Evolutionary conservation across 2,888 invertebrate genomes (phyloP).

Genomic region (Zele albiditarsus): DNA sequence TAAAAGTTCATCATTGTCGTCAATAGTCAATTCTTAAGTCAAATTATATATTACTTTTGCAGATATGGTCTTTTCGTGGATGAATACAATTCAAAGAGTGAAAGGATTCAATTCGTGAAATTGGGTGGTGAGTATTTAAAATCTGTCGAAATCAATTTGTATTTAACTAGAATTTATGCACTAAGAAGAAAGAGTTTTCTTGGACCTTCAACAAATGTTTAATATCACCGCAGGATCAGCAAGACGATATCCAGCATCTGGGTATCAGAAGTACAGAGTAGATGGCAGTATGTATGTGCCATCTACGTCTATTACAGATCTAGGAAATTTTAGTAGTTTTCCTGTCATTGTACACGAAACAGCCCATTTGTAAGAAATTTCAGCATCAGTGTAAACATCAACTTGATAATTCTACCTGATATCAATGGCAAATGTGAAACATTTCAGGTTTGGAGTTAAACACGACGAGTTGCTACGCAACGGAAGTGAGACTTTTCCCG

Average conservation of each 20-base stretch:
- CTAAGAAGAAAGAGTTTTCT: no score
- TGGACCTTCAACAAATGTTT: background rate
- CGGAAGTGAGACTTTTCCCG: background rate
- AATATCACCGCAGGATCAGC: background rate
- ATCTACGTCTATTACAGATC: background rate
- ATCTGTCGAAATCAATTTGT: background rate
- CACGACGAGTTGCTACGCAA: background rate
- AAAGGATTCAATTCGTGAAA: background rate
- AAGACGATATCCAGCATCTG: background rate
- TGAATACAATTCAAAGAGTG: background rate
- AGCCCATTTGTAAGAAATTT: background rate
- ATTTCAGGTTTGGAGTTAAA: background rate
- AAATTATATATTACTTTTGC: background rate
- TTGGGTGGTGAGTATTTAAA: background rate
- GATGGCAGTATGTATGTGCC: background rate
- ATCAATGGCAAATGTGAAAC: background rate
- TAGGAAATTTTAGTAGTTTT: background rate
- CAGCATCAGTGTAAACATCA: background rate
- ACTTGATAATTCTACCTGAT: no score
- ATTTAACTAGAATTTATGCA: no score
- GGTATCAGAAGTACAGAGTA: background rate
- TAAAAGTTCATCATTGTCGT: no score
- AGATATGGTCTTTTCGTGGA: background rate
- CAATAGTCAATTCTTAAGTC: no score
- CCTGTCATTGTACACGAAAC: background rate